Percentiles rank a stretch among this genome's conserved stretches.
These are phyloP conservation scores for Gephyroberyx darwinii DNA, from an alignment of 2,797 vertebrate genomes.

Conservation along the genomic window DNA sequence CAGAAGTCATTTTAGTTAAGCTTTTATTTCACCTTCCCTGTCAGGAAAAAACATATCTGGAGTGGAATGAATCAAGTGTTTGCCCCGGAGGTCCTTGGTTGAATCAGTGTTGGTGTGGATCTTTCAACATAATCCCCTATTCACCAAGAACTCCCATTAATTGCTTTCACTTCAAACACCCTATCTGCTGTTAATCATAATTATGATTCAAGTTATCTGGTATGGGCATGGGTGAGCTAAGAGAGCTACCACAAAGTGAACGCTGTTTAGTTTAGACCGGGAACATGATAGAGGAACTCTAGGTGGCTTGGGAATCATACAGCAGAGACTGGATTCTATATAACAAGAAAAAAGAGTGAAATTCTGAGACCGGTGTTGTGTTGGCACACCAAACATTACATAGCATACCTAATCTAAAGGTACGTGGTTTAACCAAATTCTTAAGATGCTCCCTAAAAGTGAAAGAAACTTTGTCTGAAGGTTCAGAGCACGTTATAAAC, in stretches of 20 bases:
- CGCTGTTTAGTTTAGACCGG: conserved; percentile 11
- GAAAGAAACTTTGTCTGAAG: too few species aligned
- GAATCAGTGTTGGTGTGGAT: conserved; percentile 29
- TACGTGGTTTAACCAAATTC: too few species aligned
- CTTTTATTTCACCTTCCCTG: conserved; percentile 13
- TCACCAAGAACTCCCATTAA: conserved; percentile 38
- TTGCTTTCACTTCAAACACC: conserved; percentile 53
- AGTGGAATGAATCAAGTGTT: conserved; percentile 35
- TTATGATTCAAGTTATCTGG: conserved; percentile 41
- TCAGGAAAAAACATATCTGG: conserved; percentile 16
- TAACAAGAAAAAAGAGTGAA: too few species aligned
- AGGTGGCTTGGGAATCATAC: too few species aligned
- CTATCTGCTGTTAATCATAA: conserved; percentile 57
- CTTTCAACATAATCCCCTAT: conserved; percentile 43
- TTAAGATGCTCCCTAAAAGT: too few species aligned
- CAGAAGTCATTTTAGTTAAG: not conserved
- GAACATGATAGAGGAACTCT: conserved; percentile 1
- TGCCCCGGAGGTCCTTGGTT: conserved; percentile 13
- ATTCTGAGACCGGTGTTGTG: too few species aligned
- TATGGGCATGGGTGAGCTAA: conserved; percentile 41
- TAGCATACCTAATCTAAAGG: too few species aligned
- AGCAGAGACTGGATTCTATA: too few species aligned
- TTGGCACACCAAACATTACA: too few species aligned
- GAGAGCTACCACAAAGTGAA: conserved; percentile 15
- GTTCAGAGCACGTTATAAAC: too few species aligned